Evolutionary conservation across 2,113 vertebrate species (phyloP), one percentile per base, ranked within the genome.

Genomic region (Acinonyx jubatus): DNA sequence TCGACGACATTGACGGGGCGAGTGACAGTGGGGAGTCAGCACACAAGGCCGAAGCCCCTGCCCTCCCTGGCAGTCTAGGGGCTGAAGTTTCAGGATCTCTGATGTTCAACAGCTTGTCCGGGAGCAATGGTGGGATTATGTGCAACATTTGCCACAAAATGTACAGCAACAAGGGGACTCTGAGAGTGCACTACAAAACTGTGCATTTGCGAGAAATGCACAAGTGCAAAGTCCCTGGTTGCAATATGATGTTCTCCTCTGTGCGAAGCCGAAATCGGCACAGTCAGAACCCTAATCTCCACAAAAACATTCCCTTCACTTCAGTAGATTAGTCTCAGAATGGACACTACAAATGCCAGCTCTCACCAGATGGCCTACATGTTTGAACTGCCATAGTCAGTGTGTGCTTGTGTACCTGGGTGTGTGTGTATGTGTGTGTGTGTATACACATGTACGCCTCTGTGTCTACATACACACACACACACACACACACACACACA

Each of bases 131-230:
- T 96, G 99, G 99, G 98, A 99, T 99, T 98, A 99, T 99, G 98
- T 99, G 99, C 99, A 99, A 99, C 99, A 99, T 99, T 98, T 99
- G 99, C 99, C 99, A 99, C 99, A 99, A 99, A 99, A 99, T 99
- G 99, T 99, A 99, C 99, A 99, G 99, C 99, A 99, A 99, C 99
- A 99, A 99, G 98, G 99, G 99, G 98, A 99, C 99, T 25, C 99
- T 99, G 98, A 98, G 99, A 52, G 99, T 99, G 98, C 99, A 99
- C 98, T 99, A 99, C 98, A 99, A 99, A 99, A 99, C 99, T 33
- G 99, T 99, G 98, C 99, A 99, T 98, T 98, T 99, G 98, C 99
- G 99, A 31, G 99, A 99, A 98, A 99, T 99, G 99, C 99, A 99
- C 99, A 99, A 99, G 98, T 99, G 99, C 99, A 99, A 99, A 99